Conservation (phyloP, 2,797 vertebrate species). For the Enteromius paludinosus region DNA sequence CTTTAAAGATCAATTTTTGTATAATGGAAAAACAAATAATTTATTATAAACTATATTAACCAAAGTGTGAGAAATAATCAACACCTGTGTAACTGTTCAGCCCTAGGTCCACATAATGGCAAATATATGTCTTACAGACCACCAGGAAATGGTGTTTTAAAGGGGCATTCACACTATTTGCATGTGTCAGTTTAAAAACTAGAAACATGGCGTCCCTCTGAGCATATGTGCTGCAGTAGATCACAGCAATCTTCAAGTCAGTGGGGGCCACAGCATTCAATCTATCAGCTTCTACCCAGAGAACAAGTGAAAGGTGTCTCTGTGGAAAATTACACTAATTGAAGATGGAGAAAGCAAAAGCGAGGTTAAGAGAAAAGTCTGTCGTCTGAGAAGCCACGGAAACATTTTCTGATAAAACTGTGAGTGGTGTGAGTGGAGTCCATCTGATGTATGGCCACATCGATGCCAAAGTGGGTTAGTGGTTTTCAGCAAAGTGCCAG, state of each 20-base stretch:
- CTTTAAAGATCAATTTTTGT: background rate
- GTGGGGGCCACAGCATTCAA: conserved; percentile 38
- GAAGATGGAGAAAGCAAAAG: conserved; percentile 4
- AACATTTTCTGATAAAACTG: background rate
- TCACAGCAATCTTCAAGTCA: conserved; percentile 46
- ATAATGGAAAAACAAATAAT: background rate
- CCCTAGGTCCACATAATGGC: background rate
- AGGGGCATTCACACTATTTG: background rate
- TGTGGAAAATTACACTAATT: conserved; percentile 53
- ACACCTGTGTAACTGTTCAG: background rate
- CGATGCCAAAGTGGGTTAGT: background rate
- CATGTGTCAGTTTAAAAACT: background rate
- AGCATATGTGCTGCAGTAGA: conserved; percentile 11
- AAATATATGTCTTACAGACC: background rate
- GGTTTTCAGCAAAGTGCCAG: background rate
- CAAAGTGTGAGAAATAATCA: background rate
- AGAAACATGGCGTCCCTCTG: conserved; percentile 5
- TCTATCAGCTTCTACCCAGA: conserved; percentile 34
- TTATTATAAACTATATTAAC: background rate
- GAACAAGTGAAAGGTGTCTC: conserved; percentile 31
- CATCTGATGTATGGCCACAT: background rate
- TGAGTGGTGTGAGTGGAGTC: background rate
- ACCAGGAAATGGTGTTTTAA: conserved; percentile 2
- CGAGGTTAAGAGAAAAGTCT: background rate
- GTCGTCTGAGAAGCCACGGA: background rate